Conservation (phyloP, 2,888 invertebrate species). For the Pheosia tremula region DNA sequence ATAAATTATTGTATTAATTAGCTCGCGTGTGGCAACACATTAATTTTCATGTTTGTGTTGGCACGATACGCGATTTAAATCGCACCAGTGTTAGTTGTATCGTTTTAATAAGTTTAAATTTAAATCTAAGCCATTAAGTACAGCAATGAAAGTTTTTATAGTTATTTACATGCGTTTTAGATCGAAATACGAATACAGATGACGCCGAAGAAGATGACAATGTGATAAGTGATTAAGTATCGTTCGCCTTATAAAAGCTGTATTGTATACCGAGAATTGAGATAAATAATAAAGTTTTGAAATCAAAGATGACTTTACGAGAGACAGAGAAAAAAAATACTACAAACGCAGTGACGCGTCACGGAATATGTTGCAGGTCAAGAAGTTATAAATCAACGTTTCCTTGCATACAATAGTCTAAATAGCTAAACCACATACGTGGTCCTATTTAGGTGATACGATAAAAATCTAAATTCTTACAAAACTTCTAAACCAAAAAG, state of each 20-base stretch:
- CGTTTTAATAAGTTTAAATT: slow-evolving; percentile 28
- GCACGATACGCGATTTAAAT: slow-evolving; percentile 26
- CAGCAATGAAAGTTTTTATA: slow-evolving; percentile 1
- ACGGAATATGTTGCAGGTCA: background rate
- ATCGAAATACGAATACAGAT: slow-evolving; percentile 43
- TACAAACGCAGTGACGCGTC: background rate
- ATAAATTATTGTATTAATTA: slow-evolving; percentile 36
- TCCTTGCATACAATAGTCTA: background rate
- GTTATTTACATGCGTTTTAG: slow-evolving; percentile 39
- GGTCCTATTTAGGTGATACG: background rate
- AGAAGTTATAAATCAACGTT: background rate
- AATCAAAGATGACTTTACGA: background rate
- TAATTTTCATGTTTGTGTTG: slow-evolving; percentile 42
- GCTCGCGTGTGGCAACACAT: slow-evolving; percentile 41
- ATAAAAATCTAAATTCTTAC: slow-evolving; percentile 5
- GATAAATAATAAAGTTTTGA: slow-evolving; percentile 5
- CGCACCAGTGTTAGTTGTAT: slow-evolving; percentile 34
- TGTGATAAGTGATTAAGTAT: slow-evolving; percentile 40
- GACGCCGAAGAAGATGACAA: slow-evolving; percentile 37
- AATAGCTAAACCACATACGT: background rate
- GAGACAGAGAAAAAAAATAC: background rate
- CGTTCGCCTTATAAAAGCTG: slow-evolving; percentile 21
- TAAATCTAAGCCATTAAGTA: slow-evolving; percentile 23
- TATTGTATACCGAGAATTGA: slow-evolving; percentile 10
- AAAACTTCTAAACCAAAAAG: background rate